phyloP scores from a whole-genome alignment of 1,140 invertebrate genomes.

The Solenopsis fugax region DNA sequence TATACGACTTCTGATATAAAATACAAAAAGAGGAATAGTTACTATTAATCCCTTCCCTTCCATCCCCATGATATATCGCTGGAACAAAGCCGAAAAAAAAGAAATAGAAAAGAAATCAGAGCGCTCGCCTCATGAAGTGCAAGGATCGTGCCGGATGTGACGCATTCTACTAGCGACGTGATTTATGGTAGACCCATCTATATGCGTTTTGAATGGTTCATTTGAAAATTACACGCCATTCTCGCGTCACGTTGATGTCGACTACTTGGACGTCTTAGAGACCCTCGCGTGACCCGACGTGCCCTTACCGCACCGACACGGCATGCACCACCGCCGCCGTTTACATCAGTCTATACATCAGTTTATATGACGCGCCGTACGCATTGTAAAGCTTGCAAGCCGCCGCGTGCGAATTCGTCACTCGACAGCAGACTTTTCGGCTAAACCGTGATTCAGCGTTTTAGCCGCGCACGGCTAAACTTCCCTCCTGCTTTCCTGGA shows the following conservation, averaged over 20 bases:
- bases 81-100: neutral
- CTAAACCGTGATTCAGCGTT: constrained; percentile 66
- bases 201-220: constrained; percentile 67
- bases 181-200: constrained; percentile 51
- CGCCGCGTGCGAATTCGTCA: neutral
- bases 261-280: constrained; percentile 63
- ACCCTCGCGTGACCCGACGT: constrained; percentile 69
- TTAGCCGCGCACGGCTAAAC: neutral
- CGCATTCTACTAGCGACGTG: constrained; percentile 28
- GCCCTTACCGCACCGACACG: neutral
- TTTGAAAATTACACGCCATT: constrained; percentile 76
- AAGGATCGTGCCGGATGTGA: constrained; percentile 58
- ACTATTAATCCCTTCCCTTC: neutral
- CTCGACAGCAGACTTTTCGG: constrained; percentile 18
- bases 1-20: neutral
- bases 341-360: constrained; percentile 70
- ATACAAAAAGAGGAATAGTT: neutral
- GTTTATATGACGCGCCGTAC: constrained; percentile 68
- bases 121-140: constrained; percentile 1
- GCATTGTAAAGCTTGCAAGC: constrained; percentile 32
- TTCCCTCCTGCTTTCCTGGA: neutral
- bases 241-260: constrained; percentile 64
- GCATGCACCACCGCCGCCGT: constrained; percentile 50
- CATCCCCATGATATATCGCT: neutral
- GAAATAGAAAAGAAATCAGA: constrained; percentile 21